Base-by-base conservation (phyloP, 1,140 invertebrate species). In the Chelonus insularis region DNA sequence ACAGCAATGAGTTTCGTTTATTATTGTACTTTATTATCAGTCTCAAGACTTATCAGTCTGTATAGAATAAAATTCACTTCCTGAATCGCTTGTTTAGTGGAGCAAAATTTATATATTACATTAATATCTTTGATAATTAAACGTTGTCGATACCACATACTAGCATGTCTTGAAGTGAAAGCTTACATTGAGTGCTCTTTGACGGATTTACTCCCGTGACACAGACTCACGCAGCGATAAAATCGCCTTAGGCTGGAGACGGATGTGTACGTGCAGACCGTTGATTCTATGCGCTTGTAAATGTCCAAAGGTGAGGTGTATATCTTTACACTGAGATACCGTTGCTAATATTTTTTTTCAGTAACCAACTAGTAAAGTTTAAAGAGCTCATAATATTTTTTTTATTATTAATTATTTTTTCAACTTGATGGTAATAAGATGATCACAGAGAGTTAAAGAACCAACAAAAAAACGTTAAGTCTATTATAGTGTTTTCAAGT, bases 51-150 rank as follows among this genome's bases (percentile, higher is more conserved):
- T 7, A 29, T 29, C 25, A 29, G 25, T 29, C 7, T 4, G 3
- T 7, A 4, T 4, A 29, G 7, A 3, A 29, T 7, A 7, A 7
- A 29, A 29, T 4, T 62, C 60, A 66, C 65, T 69, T 69, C 63
- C 67, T 66, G 65, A 61, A 61, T 55, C 63, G 51, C 50, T 29
- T 7, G 7, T 29, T 29, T 29, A 29, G 7, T 7, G 7, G 25
- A 29, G 41, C 16, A 51, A 66, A 63, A 62, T 64, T 69, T 67
- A 65, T 67, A 65, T 58, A 67, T 57, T 36, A 60, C 64, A 62
- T 62, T 61, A 60, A 60, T 62, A 65, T 64, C 54, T 50, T 45
- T 59, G 63, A 70, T 70, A 70, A 67, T 70, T 67, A 67, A 68
- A 45, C 63, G 45, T 61, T 20, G 41, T 25, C 41, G 39, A 29